These are phyloP conservation scores for Philopedon plagiatum DNA, from an alignment of 2,888 invertebrate genomes.

Conservation along the genomic window DNA sequence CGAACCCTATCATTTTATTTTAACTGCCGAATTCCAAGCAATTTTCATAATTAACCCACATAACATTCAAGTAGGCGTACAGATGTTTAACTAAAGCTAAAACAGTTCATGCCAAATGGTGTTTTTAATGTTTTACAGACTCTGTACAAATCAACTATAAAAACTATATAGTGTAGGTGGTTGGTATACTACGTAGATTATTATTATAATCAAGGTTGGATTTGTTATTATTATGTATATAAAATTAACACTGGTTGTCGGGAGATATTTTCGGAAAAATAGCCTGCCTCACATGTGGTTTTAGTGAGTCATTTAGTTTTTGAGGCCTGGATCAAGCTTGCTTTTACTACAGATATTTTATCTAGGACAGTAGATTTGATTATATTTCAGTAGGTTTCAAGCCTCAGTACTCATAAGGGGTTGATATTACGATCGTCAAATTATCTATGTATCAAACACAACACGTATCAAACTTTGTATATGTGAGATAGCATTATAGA, in stretches of 20 bases:
- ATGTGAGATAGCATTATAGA: no score
- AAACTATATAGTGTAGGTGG: conserved; percentile 27
- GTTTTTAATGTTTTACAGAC: conserved; percentile 31
- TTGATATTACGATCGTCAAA: no score
- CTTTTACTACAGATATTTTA: no score
- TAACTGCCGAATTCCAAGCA: conserved; percentile 26
- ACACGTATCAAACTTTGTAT: no score
- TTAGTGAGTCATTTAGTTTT: not conserved
- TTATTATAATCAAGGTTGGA: conserved; percentile 41
- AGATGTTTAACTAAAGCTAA: conserved; percentile 31
- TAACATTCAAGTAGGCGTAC: conserved; percentile 31
- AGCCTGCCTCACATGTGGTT: not conserved
- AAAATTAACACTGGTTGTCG: conserved; percentile 8
- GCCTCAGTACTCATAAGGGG: no score
- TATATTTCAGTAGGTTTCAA: no score
- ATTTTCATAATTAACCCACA: conserved; percentile 37
- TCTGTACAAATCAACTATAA: conserved; percentile 17
- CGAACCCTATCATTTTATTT: conserved; percentile 15
- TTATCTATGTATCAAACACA: no score
- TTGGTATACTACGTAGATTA: conserved; percentile 39
- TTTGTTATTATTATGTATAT: conserved; percentile 40
- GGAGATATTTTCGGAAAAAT: conserved; percentile 26
- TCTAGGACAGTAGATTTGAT: no score
- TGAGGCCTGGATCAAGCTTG: not conserved
- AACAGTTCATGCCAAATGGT: conserved; percentile 25